These are phyloP conservation scores for Collichthys lucidus DNA, from an alignment of 2,113 vertebrate species.

Conservation along the genomic window DNA sequence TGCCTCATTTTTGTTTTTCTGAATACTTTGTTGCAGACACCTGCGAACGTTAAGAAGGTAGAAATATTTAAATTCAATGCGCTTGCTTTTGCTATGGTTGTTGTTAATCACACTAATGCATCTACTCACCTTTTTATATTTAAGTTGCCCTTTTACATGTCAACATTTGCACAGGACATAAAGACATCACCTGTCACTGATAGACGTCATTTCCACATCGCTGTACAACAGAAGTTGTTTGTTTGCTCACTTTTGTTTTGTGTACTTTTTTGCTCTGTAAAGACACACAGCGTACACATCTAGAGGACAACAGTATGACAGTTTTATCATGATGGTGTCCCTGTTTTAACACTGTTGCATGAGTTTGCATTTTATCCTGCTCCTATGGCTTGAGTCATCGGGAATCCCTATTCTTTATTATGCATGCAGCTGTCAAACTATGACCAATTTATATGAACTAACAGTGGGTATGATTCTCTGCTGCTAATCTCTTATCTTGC, in stretches of 20 bases:
- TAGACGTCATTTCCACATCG: neutral
- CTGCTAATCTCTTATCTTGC: constrained; percentile 68
- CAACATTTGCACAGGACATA: constrained; percentile 30
- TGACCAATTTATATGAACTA: constrained; percentile 39
- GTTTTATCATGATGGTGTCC: neutral
- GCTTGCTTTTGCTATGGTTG: constrained; percentile 41
- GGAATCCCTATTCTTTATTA: neutral
- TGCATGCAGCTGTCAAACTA: constrained; percentile 43
- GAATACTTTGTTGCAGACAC: constrained; percentile 65
- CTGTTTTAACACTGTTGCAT: constrained; percentile 37
- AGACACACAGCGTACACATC: neutral
- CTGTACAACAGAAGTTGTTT: neutral
- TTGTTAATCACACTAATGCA: constrained; percentile 34
- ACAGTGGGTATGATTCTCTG: constrained; percentile 55
- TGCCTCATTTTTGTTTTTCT: constrained; percentile 45
- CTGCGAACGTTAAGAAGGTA: constrained; percentile 79
- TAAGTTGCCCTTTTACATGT: neutral
- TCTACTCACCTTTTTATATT: constrained; percentile 41
- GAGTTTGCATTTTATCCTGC: constrained; percentile 30
- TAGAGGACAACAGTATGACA: neutral
- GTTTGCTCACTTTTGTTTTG: neutral
- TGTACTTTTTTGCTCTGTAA: constrained; percentile 13
- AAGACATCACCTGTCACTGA: neutral
- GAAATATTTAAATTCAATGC: constrained; percentile 39
- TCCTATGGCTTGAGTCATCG: neutral